Evolutionary conservation across 2,113 vertebrate species (phyloP).

Genomic region (Jacana jacana): DNA sequence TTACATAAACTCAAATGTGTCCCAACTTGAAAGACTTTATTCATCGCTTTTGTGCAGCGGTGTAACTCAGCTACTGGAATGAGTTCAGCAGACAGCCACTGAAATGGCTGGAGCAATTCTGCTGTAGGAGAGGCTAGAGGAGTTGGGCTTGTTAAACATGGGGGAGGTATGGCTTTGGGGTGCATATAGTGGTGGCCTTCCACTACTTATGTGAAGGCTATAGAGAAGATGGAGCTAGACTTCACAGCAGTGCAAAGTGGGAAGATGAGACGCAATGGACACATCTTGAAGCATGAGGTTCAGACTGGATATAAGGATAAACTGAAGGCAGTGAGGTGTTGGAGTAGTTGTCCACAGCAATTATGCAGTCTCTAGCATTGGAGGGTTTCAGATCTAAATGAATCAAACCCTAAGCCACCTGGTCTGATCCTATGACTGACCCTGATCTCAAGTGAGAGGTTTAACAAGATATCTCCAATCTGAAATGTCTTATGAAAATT

Average conservation of each 20-base stretch:
- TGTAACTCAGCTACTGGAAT: background rate
- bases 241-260: background rate
- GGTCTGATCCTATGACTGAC: background rate
- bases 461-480: background rate
- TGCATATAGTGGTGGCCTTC: background rate
- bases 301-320: background rate
- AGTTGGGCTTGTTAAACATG: background rate
- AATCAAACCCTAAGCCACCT: background rate
- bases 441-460: background rate
- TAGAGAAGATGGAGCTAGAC: background rate
- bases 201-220: background rate
- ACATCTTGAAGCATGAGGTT: background rate
- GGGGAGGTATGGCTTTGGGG: background rate
- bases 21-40: background rate
- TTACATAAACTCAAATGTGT: background rate
- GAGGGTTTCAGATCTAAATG: background rate
- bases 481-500: background rate
- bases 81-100: background rate
- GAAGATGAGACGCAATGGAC: background rate
- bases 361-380: background rate
- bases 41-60: background rate
- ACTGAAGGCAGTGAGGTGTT: background rate
- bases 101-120: background rate
- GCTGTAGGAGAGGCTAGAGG: background rate
- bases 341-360: background rate